These are phyloP conservation scores for Apotomis turbidana DNA, from an alignment of 2,888 invertebrate genomes.

Conservation along the genomic window DNA sequence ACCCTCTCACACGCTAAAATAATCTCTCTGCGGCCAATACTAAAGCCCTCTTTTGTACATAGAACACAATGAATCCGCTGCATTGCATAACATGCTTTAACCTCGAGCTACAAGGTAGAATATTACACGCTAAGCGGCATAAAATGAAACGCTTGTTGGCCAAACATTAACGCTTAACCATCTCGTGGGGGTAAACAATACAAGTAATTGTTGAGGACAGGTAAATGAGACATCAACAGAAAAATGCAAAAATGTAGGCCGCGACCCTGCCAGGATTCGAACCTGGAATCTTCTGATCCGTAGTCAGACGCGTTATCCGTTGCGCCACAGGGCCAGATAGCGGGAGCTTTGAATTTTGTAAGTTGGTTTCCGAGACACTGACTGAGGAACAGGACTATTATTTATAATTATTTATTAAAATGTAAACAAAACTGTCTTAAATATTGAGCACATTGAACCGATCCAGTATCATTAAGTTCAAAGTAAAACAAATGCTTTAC, in stretches of 20 bases:
- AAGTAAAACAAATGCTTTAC: no score
- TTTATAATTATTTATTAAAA: no score
- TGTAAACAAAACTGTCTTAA: no score
- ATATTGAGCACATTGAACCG: no score
- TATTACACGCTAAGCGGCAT: slow-evolving; percentile 50
- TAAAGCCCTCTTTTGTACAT: slow-evolving; percentile 47
- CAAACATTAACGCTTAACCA: slow-evolving; percentile 71
- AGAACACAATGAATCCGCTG: neutral
- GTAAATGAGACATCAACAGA: slow-evolving; percentile 51
- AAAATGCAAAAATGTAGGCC: slow-evolving; percentile 34
- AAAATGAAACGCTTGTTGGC: slow-evolving; percentile 61
- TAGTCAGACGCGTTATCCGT: slow-evolving; percentile 89
- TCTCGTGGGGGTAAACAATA: slow-evolving; percentile 62
- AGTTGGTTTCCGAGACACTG: slow-evolving; percentile 5
- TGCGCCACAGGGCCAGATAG: slow-evolving; percentile 85
- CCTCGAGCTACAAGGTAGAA: slow-evolving; percentile 52
- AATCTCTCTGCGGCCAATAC: slow-evolving; percentile 29
- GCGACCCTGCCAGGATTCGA: slow-evolving; percentile 86
- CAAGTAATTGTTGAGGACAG: slow-evolving; percentile 61
- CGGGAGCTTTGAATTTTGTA: neutral
- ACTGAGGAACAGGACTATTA: no score
- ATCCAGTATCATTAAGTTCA: no score
- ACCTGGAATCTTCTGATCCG: slow-evolving; percentile 88
- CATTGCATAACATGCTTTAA: slow-evolving; percentile 45
- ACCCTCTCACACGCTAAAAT: slow-evolving; percentile 44